Evolutionary conservation across 2,113 vertebrate species (phyloP).

Genomic region (Pogonocichla stellata): DNA sequence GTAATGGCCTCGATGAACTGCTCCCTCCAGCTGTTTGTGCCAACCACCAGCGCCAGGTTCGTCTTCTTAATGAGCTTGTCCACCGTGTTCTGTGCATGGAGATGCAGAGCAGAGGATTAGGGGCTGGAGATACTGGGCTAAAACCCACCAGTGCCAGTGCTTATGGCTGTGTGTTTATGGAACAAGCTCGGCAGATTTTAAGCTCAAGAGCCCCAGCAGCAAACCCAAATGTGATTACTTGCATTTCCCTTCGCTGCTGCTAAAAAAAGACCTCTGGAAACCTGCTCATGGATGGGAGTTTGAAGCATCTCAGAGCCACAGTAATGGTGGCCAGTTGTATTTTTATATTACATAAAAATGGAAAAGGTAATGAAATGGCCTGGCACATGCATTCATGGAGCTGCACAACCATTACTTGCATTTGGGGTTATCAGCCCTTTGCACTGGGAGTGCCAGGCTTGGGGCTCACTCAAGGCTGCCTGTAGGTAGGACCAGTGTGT

Average conservation of each 20-base stretch:
- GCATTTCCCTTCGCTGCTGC: background rate
- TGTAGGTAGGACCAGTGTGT: background rate
- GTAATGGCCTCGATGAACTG: conserved; percentile 96
- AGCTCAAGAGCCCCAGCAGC: background rate
- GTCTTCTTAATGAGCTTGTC: conserved; percentile 99
- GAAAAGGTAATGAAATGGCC: background rate
- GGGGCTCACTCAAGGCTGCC: background rate
- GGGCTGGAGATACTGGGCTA: background rate
- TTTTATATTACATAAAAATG: background rate
- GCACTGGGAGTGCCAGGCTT: background rate
- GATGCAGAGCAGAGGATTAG: background rate
- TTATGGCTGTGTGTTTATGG: background rate
- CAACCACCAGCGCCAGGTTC: conserved; percentile 93
- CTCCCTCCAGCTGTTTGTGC: conserved; percentile 96
- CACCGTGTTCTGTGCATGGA: conserved; percentile 85
- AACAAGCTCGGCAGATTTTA: conserved; percentile 11
- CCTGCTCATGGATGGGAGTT: background rate
- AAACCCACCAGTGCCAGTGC: background rate
- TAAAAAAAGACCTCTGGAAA: background rate
- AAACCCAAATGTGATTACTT: background rate
- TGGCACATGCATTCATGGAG: fast-evolving
- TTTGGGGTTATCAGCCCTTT: background rate
- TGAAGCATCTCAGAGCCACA: background rate
- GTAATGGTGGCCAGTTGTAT: background rate
- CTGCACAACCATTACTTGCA: background rate